A percentile compares a stretch with the other conserved stretches of the same genome.
Conservation (phyloP, 1,140 invertebrate genomes). For the Philotrypesis tridentata region DNA sequence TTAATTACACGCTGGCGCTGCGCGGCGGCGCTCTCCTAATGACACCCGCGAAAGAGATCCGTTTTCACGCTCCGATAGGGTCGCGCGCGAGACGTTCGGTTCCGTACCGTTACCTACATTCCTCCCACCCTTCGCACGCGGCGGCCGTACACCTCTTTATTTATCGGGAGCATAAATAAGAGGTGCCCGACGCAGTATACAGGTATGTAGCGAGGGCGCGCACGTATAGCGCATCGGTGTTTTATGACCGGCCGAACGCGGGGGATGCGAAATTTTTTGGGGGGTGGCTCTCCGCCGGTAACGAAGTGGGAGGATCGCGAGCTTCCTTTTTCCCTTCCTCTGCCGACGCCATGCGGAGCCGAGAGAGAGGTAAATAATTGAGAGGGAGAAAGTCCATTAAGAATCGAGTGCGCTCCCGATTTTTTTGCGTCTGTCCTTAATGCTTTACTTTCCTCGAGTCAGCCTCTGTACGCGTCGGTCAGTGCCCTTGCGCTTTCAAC, state of each 20-base stretch:
- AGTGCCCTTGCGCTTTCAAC: too few relatives aligned
- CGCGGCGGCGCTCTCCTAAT: constrained; percentile 16
- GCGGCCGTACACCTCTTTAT: constrained; percentile 6
- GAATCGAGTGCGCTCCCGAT: background rate
- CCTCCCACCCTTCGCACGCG: background rate
- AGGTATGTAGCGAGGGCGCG: too few relatives aligned
- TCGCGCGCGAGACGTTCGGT: background rate
- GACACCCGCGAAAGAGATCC: constrained; percentile 2
- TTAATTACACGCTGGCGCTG: constrained; percentile 27
- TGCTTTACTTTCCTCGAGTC: background rate
- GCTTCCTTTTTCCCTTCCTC: background rate
- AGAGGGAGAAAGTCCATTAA: background rate
- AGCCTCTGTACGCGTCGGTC: too few relatives aligned
- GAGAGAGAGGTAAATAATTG: background rate
- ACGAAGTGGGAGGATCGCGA: background rate
- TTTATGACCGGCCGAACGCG: background rate
- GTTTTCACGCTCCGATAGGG: constrained; percentile 7
- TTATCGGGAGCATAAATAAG: constrained; percentile 21
- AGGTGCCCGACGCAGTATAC: too few relatives aligned
- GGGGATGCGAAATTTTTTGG: background rate
- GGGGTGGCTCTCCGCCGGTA: background rate
- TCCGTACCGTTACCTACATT: background rate
- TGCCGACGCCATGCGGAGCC: too few relatives aligned
- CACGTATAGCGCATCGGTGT: background rate
- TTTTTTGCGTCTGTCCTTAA: too few relatives aligned